A percentile compares a stretch with the other conserved stretches of the same genome.
Conservation (phyloP, 1,140 invertebrate genomes). For the Caenorhabditis latens region DNA sequence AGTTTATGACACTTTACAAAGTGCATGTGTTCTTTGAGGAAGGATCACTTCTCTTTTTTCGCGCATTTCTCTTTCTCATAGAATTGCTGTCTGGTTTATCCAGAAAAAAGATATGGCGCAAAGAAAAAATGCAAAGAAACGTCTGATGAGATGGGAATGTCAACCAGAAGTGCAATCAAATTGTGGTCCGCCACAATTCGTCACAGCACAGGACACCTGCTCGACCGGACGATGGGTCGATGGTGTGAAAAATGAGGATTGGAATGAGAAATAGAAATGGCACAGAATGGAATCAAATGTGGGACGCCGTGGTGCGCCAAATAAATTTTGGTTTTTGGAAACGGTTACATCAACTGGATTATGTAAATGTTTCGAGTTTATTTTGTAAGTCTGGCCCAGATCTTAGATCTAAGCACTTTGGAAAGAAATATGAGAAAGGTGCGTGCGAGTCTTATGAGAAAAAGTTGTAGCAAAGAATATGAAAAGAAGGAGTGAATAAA, state of each 20-base stretch:
- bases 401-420: not conserved
- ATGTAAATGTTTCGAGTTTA: not conserved
- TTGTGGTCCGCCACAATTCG: conserved; percentile 51
- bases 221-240: not conserved
- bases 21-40: not conserved
- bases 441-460: not conserved
- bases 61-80: not conserved
- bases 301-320: conserved; percentile 26
- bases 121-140: conserved; percentile 30
- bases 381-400: no score
- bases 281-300: not conserved
- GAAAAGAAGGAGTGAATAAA: not conserved
- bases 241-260: conserved; percentile 47
- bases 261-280: not conserved
- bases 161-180: conserved; percentile 3
- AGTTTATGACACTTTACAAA: conserved; percentile 44
- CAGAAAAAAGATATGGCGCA: not conserved
- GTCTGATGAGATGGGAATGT: conserved; percentile 16
- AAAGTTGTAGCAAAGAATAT: not conserved
- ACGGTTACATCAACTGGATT: not conserved
- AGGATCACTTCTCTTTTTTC: conserved; percentile 41
- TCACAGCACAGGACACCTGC: conserved; percentile 19
- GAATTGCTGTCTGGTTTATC: not conserved
- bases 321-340: not conserved
- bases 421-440: not conserved